A percentile compares a stretch with the other conserved stretches of the same genome.
phyloP scores from a whole-genome alignment of 2,113 vertebrate species.

The Microtus montanus region DNA sequence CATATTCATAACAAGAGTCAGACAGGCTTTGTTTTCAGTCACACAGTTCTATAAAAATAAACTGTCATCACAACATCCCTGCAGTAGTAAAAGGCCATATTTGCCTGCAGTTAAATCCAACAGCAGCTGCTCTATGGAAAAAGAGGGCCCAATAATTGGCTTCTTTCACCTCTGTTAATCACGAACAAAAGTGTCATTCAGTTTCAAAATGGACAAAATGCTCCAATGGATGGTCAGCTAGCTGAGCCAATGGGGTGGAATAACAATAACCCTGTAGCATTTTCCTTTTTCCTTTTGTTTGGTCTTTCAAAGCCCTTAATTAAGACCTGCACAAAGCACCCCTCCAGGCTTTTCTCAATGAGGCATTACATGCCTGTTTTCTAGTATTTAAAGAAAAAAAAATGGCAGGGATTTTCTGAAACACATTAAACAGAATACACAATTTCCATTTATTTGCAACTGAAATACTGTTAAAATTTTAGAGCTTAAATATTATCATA shows the following conservation, averaged over 20 bases:
- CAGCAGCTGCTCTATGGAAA: conserved; percentile 90
- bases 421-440: conserved; percentile 86
- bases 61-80: conserved; percentile 85
- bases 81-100: conserved; percentile 84
- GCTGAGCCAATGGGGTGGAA: conserved; percentile 89
- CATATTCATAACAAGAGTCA: conserved; percentile 74
- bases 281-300: conserved; percentile 89
- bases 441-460: conserved; percentile 86
- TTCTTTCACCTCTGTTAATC: conserved; percentile 98
- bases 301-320: conserved; percentile 89
- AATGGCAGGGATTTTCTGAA: conserved; percentile 86
- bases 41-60: conserved; percentile 85
- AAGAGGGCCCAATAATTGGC: conserved; percentile 91
- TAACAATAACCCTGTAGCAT: conserved; percentile 90
- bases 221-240: conserved; percentile 89
- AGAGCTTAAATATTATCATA: conserved; percentile 84
- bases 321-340: conserved; percentile 87
- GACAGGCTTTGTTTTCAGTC: conserved; percentile 82
- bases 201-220: conserved; percentile 91
- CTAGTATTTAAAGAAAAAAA: conserved; percentile 87
- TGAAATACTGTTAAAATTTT: conserved; percentile 87
- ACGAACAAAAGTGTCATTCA: conserved; percentile 98
- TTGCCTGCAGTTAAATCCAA: conserved; percentile 87
- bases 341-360: conserved; percentile 85
- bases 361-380: conserved; percentile 90